Base-by-base conservation (phyloP, 2,797 vertebrate species). In the Pangasius larnaudii region DNA sequence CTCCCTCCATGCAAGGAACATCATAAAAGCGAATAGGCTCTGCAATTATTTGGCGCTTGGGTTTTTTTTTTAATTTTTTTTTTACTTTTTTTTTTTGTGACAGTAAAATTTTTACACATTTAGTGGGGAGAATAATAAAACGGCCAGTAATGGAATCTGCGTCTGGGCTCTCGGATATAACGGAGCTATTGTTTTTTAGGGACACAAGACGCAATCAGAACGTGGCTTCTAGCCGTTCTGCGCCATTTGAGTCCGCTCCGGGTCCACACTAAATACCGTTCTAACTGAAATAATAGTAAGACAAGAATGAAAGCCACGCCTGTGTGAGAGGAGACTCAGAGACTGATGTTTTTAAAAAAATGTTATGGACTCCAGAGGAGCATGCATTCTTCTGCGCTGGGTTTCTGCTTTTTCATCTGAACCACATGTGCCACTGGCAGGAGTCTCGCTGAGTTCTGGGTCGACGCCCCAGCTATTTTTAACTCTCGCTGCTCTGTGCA, bases 381-480 rank as follows among this genome's bases (percentile, higher is more conserved):
- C 81, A 78, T 85, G 83, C 88, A 91, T 88, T 90, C 89, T 87
- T 91, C 90, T 79, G 85, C 72, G 30, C 89, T 80, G 71, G 69
- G 72, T 79, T 85, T 80, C 56, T 67, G 86, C 46, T 61, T 89
- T 89, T 91, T 90, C 88, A 92, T 89, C 88, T 84, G 86, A 91
- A 92, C 91, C 90, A 91, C 91, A 93, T 86, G 88, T 88, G 90
- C 88, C 88, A 90, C 78, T 86, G 88, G 91, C 88, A 91, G 85
- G 71, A 87, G 84, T 49, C 79, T 39, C 33, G 22, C 79, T 27
- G 56, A 86, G 42, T 87, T 51, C 89, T 88, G 86, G 77, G 84
- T 86, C 65, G 77, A 87, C 58, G 84, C 86, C 84, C 90, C 81
- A 77, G 86, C 88, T 91, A 89, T 92, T 91, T 89, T 81, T 86